Percentiles rank a stretch among this genome's conserved stretches.
Conservation (phyloP, 2,888 invertebrate genomes). For the Agrotis ipsilon region DNA sequence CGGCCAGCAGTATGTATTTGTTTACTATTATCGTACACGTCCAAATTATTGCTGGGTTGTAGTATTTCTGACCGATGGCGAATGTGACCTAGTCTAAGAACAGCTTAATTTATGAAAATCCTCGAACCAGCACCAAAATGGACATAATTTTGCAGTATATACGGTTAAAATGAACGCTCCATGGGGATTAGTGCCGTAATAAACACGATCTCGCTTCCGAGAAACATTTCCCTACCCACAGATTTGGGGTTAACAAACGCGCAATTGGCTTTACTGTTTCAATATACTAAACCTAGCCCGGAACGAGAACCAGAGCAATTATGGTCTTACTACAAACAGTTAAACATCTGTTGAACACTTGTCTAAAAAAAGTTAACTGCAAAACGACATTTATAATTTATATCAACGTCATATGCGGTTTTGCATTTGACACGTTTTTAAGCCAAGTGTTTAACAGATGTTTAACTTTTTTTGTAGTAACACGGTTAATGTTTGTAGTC, state of each 20-base stretch:
- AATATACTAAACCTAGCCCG: not conserved
- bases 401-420: too few species aligned
- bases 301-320: not conserved
- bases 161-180: conserved; percentile 6
- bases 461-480: too few species aligned
- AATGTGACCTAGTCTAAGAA: conserved; percentile 19
- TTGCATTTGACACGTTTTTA: too few species aligned
- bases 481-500: not conserved
- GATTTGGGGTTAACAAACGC: conserved; percentile 17
- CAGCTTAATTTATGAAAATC: conserved; percentile 4
- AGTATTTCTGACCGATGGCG: not conserved
- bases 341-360: too few species aligned
- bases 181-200: conserved; percentile 5
- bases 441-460: too few species aligned
- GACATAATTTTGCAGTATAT: not conserved
- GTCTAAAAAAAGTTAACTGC: too few species aligned
- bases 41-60: not conserved
- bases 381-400: too few species aligned
- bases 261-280: conserved; percentile 5
- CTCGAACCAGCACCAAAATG: not conserved
- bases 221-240: not conserved
- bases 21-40: not conserved
- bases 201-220: conserved; percentile 23
- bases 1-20: conserved; percentile 14
- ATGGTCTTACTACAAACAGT: too few species aligned